Conservation (phyloP, 2,113 vertebrate species). For the Xiphophorus maculatus region DNA sequence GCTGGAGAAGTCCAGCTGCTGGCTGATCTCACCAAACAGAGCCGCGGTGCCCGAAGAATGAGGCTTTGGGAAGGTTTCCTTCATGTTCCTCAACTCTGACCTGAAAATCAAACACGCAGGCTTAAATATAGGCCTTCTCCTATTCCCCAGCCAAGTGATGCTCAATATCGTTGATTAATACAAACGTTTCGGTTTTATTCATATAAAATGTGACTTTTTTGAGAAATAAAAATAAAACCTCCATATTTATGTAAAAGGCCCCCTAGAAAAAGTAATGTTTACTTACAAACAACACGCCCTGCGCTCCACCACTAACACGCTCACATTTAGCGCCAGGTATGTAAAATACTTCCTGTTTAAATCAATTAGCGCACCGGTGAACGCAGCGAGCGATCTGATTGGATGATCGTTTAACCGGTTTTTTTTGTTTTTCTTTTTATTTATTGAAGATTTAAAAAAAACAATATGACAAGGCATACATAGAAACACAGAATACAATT, state of each 20-base stretch:
- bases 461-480: too few species aligned
- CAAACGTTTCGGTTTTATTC: too few species aligned
- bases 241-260: too few species aligned
- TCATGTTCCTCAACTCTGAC: not conserved
- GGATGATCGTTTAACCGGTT: slow-evolving; percentile 12
- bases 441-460: too few species aligned
- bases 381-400: slow-evolving; percentile 35
- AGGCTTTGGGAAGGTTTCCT: not conserved
- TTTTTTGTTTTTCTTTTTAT: too few species aligned
- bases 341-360: slow-evolving; percentile 68
- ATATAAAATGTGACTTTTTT: too few species aligned
- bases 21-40: slow-evolving; percentile 67
- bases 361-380: slow-evolving; percentile 30
- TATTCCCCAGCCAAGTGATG: too few species aligned
- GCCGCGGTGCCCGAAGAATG: slow-evolving; percentile 60
- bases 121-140: too few species aligned
- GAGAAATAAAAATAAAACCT: too few species aligned
- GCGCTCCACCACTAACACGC: slow-evolving; percentile 21
- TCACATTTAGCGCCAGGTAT: slow-evolving; percentile 45
- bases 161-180: too few species aligned
- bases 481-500: too few species aligned
- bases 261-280: not conserved
- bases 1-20: slow-evolving; percentile 84
- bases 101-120: too few species aligned
- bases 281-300: slow-evolving; percentile 49